Percentiles rank a stretch among this genome's conserved stretches.
phyloP scores from a whole-genome alignment of 2,888 invertebrate species.

The Chrysolina oricalcia region DNA sequence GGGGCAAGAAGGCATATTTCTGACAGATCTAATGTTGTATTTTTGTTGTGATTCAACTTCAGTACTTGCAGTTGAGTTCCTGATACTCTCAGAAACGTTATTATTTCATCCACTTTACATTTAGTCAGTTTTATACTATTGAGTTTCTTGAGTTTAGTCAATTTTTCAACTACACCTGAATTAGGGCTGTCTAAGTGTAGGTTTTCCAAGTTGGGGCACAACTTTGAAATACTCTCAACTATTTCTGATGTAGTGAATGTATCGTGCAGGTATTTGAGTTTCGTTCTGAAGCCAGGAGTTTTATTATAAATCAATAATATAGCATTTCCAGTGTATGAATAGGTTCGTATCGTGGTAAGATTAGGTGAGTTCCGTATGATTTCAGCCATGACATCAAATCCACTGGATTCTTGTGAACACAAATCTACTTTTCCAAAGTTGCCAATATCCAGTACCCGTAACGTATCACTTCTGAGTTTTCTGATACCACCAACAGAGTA shows the following conservation, averaged over 20 bases:
- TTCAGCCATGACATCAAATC: conserved; percentile 75
- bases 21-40: conserved; percentile 63
- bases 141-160: conserved; percentile 74
- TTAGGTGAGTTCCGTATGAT: conserved; percentile 79
- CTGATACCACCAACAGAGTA: conserved; percentile 66
- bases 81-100: conserved; percentile 74
- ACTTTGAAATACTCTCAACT: conserved; percentile 76
- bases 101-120: conserved; percentile 72
- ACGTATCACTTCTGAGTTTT: conserved; percentile 74
- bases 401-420: conserved; percentile 71
- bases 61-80: conserved; percentile 62
- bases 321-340: conserved; percentile 80
- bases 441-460: conserved; percentile 77
- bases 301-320: conserved; percentile 75
- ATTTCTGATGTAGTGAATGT: conserved; percentile 76
- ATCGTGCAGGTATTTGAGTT: conserved; percentile 80
- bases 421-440: conserved; percentile 82
- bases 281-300: conserved; percentile 76
- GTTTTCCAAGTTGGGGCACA: conserved; percentile 79
- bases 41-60: conserved; percentile 65
- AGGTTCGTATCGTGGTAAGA: conserved; percentile 78
- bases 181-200: conserved; percentile 76
- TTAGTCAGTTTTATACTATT: conserved; percentile 73
- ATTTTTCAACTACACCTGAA: conserved; percentile 72
- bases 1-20: conserved; percentile 67